Base-by-base conservation (phyloP, 2,113 vertebrate genomes). In the Platichthys flesus region DNA sequence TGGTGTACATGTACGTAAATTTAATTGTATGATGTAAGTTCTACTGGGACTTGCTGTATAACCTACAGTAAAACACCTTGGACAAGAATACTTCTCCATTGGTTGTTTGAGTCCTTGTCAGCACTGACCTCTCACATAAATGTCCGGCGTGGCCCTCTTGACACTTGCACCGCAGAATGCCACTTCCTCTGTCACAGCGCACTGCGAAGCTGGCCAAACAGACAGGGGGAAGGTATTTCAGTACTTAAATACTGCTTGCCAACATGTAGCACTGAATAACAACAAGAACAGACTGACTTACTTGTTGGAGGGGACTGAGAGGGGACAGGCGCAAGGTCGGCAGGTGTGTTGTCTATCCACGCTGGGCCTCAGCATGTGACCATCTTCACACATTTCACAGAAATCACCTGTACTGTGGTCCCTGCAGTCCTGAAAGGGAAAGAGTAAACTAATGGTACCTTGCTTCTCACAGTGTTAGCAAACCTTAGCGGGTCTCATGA, bases 111-210 rank as follows among this genome's bases (percentile, higher is more conserved):
- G 40, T 12, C 51, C 2, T 24, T n/a, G 12, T 31, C 31, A 70
- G 42, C 63, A 90, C 95, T 88, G 89, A 98, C 98, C 98, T 97
- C 94, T 99, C 98, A 85, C 98, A 99, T 81, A 94, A 94, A 86
- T 97, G 94, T 82, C 97, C 98, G 65, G 96, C 96, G 37, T 98
- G 98, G 75, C 95, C 96, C 78, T 97, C 96, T 82, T 96, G 95
- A 85, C 98, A 99, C 71, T 97, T 93, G 85, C 98, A 99, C 1
- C 93, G 94, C 66, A 97, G 86, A 9, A 76, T 84, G 71, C 93
- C 84, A 24, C 90, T 86, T 90, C 94, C 96, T 85, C 90, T 92
- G 78, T 96, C 95, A 85, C 98, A 99, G 91, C 94, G 94, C 47
- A 95, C 92, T 67, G 97, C 97, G 84, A 98, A 99, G 84, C 97